Percentiles rank a stretch among this genome's conserved stretches.
Conservation (phyloP, 2,797 vertebrate species). For the Tympanoctomys barrerae region DNA sequence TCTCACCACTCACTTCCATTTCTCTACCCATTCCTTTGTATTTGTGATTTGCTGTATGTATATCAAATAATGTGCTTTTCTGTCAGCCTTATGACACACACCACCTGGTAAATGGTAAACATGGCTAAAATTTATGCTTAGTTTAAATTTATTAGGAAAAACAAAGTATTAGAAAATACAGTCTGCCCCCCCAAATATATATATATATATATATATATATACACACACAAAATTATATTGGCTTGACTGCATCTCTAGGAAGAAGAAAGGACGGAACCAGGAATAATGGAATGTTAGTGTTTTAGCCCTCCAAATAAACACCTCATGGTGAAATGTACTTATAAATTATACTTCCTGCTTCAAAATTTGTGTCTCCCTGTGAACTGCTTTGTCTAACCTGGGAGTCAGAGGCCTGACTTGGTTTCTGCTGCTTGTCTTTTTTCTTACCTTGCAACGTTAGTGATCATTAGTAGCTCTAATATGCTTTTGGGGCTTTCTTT, state of each 20-base stretch:
- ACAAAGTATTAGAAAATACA: conserved; percentile 56
- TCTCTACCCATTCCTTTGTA: neutral
- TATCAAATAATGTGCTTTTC: conserved; percentile 21
- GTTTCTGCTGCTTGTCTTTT: conserved; percentile 1
- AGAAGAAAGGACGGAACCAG: conserved; percentile 10
- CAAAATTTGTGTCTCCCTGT: neutral
- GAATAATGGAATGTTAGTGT: conserved; percentile 14
- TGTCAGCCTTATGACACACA: conserved; percentile 35
- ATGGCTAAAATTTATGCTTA: conserved; percentile 30
- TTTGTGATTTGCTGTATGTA: neutral
- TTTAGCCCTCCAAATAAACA: conserved; percentile 37
- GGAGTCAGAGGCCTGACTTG: neutral
- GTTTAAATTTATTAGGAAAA: conserved; percentile 65
- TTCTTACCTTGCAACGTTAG: neutral
- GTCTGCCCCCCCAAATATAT: neutral
- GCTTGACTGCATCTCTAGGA: neutral
- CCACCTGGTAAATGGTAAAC: conserved; percentile 26
- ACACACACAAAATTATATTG: neutral
- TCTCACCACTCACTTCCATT: neutral
- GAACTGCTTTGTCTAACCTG: neutral
- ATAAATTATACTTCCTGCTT: neutral
- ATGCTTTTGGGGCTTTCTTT: neutral
- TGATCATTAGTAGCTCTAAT: neutral
- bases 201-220: no score
- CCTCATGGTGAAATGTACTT: neutral